Evolutionary conservation across 2,797 vertebrate species (phyloP), one percentile per base, ranked within the genome.

Genomic region (Morus bassanus): DNA sequence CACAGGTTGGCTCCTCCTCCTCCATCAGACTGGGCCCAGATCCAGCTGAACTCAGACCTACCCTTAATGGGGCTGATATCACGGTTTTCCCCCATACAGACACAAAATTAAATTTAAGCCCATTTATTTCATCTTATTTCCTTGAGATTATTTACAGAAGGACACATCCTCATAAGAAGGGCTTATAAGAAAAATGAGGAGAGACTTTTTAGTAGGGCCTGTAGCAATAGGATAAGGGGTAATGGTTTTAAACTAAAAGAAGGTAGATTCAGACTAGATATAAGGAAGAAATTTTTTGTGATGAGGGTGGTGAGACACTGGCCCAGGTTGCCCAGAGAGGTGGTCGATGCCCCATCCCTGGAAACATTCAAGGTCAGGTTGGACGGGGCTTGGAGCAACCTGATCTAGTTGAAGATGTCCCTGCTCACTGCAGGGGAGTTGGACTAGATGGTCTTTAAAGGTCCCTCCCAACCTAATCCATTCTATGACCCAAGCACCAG

Each of bases 381-480:
- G n/a, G 46, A 48, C 0, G 0, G 2, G 2, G 7, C 7, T 85
- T 14, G 35, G 56, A 77, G n/a, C 22, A 53, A n/a, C 43, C 43
- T 51, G 23, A 1, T 50, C 23, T 22, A 5, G 9, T 13, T 14
- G 13, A 17, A 88, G 10, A 2, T 27, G 10, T 18, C 53, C 12
- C 67, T 91, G 61, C 11, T 11, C 0, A 2, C 3, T 2, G 4
- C 67, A 35, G 3, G 7, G 3, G 8, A 2, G 5, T 28, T 48
- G 23, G 27, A 39, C 18, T 50, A 10, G 11, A 11, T n/a, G 46
- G 1, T 5, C 19, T 88, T 65, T 10, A 27, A 70, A 22, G 11
- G 16, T 51, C 18, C 13, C 43, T 80, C 81, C 8, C 56, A 56
- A 65, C 19, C 28, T 50, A 73, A 64, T 37, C 9, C 2, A 7